A percentile compares a stretch with the other conserved stretches of the same genome.
These are phyloP conservation scores for Probaryconus sp. DNA, from an alignment of 1,140 invertebrate genomes.

Conservation along the genomic window DNA sequence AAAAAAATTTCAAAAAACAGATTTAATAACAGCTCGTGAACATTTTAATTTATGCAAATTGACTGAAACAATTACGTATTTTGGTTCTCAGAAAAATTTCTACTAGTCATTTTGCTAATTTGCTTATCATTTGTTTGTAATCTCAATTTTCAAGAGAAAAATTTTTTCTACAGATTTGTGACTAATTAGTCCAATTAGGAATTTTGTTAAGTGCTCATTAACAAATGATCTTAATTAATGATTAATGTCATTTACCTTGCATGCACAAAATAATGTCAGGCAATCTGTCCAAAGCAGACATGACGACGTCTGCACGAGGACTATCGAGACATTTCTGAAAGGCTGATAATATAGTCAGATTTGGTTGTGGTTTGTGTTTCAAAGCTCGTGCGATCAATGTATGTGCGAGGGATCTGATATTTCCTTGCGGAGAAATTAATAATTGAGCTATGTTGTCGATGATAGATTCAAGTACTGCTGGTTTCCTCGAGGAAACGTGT, in stretches of 20 bases:
- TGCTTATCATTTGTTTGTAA: too few relatives aligned
- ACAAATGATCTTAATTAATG: slow-evolving; percentile 17
- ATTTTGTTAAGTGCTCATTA: too few relatives aligned
- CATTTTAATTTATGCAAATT: too few relatives aligned
- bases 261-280: slow-evolving; percentile 89
- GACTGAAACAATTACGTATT: too few relatives aligned
- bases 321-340: slow-evolving; percentile 90
- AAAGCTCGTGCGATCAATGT: slow-evolving; percentile 82
- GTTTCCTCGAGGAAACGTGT: slow-evolving; percentile 83
- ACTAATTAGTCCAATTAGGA: slow-evolving; percentile 7
- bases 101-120: too few relatives aligned
- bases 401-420: slow-evolving; percentile 82
- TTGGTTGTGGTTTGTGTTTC: slow-evolving; percentile 82
- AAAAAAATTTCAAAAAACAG: too few relatives aligned
- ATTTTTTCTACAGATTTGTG: too few relatives aligned
- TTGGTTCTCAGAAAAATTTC: too few relatives aligned
- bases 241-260: slow-evolving; percentile 80
- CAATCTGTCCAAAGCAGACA: slow-evolving; percentile 88
- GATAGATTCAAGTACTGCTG: slow-evolving; percentile 83
- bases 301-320: slow-evolving; percentile 86
- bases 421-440: slow-evolving; percentile 81
- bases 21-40: too few relatives aligned
- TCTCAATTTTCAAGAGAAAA: too few relatives aligned
- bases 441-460: slow-evolving; percentile 82
- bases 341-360: slow-evolving; percentile 82